Conservation (phyloP, 2,797 vertebrate species). For the Mormyrops boulengeri region DNA sequence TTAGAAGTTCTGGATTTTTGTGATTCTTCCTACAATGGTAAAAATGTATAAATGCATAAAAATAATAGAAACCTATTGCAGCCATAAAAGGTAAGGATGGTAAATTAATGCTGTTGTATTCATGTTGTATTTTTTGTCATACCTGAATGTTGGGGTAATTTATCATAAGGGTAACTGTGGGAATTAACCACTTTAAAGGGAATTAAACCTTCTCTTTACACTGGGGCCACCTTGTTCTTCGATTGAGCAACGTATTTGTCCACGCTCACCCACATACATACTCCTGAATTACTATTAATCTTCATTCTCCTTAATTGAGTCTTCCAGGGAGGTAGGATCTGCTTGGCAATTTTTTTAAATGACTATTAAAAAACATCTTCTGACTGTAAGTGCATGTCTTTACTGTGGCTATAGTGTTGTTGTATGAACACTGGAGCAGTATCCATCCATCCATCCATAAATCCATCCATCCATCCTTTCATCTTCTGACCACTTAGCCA, state of each 20-base stretch:
- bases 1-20: background rate
- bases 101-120: conserved; percentile 24
- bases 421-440: background rate
- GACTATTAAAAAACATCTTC: background rate
- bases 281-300: conserved; percentile 15
- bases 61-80: background rate
- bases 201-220: conserved; percentile 22
- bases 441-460: background rate
- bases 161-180: conserved; percentile 13
- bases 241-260: background rate
- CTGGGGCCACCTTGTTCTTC: conserved; percentile 4
- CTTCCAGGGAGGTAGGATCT: background rate
- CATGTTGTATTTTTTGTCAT: conserved; percentile 30
- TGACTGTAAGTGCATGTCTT: background rate
- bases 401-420: background rate
- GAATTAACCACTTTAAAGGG: conserved; percentile 30
- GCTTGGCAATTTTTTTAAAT: background rate
- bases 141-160: background rate
- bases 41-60: background rate
- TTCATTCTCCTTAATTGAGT: background rate
- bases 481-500: background rate
- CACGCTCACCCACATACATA: background rate
- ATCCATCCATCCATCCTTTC: background rate
- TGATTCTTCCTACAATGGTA: background rate
- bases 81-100: background rate